These are phyloP conservation scores for Bucorvus abyssinicus DNA, from an alignment of 2,797 vertebrate genomes.

Conservation along the genomic window DNA sequence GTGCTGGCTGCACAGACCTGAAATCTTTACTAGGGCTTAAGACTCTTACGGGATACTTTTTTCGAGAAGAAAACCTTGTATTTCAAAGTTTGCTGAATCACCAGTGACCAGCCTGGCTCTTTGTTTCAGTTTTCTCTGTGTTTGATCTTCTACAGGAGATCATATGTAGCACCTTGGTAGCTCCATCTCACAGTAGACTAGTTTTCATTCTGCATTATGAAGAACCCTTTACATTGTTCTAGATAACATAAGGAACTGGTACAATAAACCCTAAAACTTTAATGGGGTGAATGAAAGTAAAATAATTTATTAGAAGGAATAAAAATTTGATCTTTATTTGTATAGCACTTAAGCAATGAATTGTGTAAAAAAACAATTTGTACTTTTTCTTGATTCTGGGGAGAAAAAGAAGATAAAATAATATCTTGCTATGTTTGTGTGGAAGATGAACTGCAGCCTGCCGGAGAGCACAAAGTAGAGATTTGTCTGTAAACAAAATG, in stretches of 20 bases:
- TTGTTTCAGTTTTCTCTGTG: neutral
- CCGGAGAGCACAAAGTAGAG: neutral
- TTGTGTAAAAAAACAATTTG: neutral
- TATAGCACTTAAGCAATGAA: neutral
- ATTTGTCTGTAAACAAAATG: slow-evolving; percentile 1
- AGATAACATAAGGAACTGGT: neutral
- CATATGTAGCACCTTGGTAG: neutral
- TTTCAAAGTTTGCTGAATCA: neutral
- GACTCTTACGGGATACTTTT: neutral
- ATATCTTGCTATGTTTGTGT: neutral
- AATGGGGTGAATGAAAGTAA: neutral
- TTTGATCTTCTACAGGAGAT: neutral
- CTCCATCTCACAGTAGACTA: neutral
- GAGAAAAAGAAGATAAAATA: neutral
- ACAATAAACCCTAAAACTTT: neutral
- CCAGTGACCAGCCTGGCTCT: neutral
- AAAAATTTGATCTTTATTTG: neutral
- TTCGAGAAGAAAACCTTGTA: neutral
- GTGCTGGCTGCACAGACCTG: neutral
- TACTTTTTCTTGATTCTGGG: neutral
- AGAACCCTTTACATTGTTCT: neutral
- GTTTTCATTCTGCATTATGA: neutral
- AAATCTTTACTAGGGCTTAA: neutral
- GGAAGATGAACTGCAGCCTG: neutral
- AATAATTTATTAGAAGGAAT: neutral